A percentile compares a stretch with the other conserved stretches of the same genome.
Evolutionary conservation across 2,797 vertebrate species (phyloP).

Genomic region (Rhincodon typus): DNA sequence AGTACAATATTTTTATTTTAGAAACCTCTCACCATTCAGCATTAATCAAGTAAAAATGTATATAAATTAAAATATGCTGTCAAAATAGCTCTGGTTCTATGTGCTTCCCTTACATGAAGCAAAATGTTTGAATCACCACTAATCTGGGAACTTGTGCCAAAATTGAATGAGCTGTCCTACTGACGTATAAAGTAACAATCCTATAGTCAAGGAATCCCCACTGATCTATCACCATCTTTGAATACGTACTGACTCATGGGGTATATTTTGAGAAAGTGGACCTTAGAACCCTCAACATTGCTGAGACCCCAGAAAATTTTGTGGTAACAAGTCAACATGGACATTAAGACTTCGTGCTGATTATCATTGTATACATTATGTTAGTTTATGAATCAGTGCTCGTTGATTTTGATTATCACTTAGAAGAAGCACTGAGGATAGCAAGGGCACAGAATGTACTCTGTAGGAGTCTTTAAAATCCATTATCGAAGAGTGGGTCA

Average conservation of each 20-base stretch:
- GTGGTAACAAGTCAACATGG: not conserved
- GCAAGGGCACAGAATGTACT: too few species aligned
- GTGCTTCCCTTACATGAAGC: too few species aligned
- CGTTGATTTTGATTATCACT: not conserved
- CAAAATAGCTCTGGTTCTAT: not conserved
- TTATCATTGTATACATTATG: not conserved
- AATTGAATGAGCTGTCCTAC: not conserved
- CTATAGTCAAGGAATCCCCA: not conserved
- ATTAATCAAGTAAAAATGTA: not conserved
- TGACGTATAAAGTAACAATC: not conserved
- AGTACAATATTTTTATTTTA: not conserved
- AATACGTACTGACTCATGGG: too few species aligned
- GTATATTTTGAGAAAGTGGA: not conserved
- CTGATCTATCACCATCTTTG: too few species aligned
- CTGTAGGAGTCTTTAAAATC: not conserved
- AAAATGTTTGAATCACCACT: not conserved
- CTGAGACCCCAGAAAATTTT: too few species aligned
- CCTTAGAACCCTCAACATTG: not conserved
- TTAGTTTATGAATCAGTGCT: not conserved
- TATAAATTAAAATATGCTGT: not conserved
- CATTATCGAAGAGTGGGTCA: too few species aligned
- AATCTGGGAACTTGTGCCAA: not conserved
- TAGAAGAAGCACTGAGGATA: not conserved
- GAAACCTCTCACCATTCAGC: not conserved
- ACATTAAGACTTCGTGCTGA: not conserved